phyloP scores from a whole-genome alignment of 2,797 vertebrate genomes.

The Ceryle rudis region DNA sequence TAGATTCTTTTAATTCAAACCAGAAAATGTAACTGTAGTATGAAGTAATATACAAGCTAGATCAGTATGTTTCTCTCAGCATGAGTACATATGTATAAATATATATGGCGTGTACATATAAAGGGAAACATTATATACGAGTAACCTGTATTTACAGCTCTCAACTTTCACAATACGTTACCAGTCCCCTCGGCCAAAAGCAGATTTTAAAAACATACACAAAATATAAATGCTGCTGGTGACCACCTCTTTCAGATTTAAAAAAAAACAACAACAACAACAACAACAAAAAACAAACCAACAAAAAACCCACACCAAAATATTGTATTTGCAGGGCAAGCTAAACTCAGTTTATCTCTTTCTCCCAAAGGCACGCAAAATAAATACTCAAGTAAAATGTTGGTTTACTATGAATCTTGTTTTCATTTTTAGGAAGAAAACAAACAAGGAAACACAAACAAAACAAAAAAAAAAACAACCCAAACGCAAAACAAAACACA shows the following conservation, averaged over 20 bases:
- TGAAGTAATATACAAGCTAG: background rate
- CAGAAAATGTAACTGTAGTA: background rate
- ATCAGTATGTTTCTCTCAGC: background rate
- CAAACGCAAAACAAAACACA: too few relatives aligned
- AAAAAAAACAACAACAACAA: too few relatives aligned
- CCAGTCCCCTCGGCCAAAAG: background rate
- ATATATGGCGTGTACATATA: background rate
- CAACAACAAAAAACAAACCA: too few relatives aligned
- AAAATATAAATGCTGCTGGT: background rate
- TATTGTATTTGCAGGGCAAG: background rate
- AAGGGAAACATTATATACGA: constrained; percentile 16
- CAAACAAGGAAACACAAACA: background rate
- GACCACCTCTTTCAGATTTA: background rate
- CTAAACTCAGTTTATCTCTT: background rate
- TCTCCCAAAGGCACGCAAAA: background rate
- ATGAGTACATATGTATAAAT: background rate
- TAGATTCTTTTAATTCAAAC: background rate
- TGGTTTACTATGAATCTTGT: background rate
- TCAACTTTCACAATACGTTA: constrained; percentile 2
- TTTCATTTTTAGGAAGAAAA: background rate
- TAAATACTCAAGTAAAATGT: background rate
- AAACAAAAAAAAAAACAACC: background rate
- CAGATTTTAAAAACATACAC: background rate
- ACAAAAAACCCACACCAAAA: background rate
- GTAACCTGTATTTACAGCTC: constrained; percentile 7